phyloP scores from a whole-genome alignment of 35 echinoderm and acorn worm species.

The Heliocidaris erythrogramma region DNA sequence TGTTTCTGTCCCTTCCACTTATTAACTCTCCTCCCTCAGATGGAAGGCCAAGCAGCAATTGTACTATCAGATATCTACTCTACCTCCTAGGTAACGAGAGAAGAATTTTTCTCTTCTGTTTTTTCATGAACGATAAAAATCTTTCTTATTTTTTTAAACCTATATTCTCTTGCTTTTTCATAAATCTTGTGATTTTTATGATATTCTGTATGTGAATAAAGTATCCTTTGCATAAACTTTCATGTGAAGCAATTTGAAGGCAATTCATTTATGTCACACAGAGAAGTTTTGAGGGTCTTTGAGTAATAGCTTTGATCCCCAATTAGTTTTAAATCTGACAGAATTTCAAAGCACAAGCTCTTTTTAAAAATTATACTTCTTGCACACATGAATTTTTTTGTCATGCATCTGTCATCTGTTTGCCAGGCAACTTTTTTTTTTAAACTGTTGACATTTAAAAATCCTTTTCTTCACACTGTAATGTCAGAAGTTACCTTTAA shows the following conservation, averaged over 20 bases:
- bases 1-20: slow-evolving; percentile 50
- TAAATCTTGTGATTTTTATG: neutral
- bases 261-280: too few species aligned
- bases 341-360: neutral
- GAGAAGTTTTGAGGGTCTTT: too few species aligned
- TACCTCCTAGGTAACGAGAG: slow-evolving; percentile 68
- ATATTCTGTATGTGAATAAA: neutral
- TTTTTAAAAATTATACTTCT: neutral
- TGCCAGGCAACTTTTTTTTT: neutral
- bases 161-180: neutral
- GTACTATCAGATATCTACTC: slow-evolving; percentile 82
- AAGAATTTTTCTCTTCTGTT: neutral
- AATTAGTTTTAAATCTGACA: too few species aligned
- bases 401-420: too few species aligned
- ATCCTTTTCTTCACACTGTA: too few species aligned
- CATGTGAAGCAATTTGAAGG: too few species aligned
- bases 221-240: too few species aligned
- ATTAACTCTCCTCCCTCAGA: slow-evolving; percentile 68
- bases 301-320: too few species aligned
- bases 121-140: neutral
- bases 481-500: too few species aligned
- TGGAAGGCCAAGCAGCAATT: slow-evolving; percentile 77
- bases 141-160: neutral
- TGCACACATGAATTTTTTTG: neutral
- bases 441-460: neutral